Evolutionary conservation across 37 sponge, comb jelly and placozoan species (phyloP).

Genomic region (Chondrosia reniformis): DNA sequence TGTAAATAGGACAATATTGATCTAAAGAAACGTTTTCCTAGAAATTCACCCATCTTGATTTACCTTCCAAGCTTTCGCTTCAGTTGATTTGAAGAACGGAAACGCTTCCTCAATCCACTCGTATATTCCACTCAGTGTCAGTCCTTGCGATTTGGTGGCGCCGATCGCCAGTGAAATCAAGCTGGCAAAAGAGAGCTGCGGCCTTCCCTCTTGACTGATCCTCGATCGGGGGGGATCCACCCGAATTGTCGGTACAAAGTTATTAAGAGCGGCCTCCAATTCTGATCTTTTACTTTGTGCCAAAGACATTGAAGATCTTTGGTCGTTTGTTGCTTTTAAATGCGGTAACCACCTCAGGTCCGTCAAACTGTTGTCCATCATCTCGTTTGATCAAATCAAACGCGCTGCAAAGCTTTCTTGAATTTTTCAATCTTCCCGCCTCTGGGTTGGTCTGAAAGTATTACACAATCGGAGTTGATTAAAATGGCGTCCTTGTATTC

Average conservation of each 20-base stretch:
- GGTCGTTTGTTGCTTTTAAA: too few species aligned
- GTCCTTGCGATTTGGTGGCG: slow-evolving; percentile 49
- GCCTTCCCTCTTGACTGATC: slow-evolving; percentile 21
- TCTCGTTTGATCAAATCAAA: not conserved
- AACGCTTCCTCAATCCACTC: slow-evolving; percentile 72
- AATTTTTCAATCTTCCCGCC: slow-evolving; percentile 20
- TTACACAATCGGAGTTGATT: not conserved
- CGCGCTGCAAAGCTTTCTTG: not conserved
- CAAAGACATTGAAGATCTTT: too few species aligned
- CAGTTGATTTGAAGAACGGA: slow-evolving; percentile 70
- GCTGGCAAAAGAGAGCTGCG: slow-evolving; percentile 72
- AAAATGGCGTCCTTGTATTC: slow-evolving; percentile 29
- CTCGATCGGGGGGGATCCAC: slow-evolving; percentile 17
- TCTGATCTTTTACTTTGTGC: too few species aligned
- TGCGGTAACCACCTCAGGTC: slow-evolving; percentile 78
- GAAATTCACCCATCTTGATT: not conserved
- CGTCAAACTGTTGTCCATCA: slow-evolving; percentile 62
- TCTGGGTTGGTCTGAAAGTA: slow-evolving; percentile 1
- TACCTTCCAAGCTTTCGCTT: slow-evolving; percentile 86
- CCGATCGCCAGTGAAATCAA: slow-evolving; percentile 76
- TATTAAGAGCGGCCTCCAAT: not conserved
- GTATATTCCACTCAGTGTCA: slow-evolving; percentile 74
- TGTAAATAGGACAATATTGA: too few species aligned
- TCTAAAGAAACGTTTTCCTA: not conserved
- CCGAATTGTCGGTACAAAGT: not conserved